phyloP scores from a whole-genome alignment of 2,888 invertebrate genomes.

The Creontiades dilutus region DNA sequence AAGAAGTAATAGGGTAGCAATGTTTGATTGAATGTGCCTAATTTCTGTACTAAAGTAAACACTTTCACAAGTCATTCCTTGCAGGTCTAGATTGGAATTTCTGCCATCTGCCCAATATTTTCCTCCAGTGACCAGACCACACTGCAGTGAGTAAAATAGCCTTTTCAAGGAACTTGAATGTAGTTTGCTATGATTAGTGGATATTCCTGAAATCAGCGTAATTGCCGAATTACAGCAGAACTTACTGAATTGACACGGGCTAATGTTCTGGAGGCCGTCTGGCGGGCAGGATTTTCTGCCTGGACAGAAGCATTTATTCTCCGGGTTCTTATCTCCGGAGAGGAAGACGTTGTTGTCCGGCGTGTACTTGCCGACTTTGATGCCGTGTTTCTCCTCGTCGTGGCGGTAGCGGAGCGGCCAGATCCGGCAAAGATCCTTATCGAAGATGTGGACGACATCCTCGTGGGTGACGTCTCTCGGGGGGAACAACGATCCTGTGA shows the following conservation, averaged over 20 bases:
- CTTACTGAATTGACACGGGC: conserved; percentile 92
- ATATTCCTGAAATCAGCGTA: too few species aligned
- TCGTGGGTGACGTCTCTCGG: conserved; percentile 86
- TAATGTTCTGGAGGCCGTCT: conserved; percentile 90
- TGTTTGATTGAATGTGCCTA: too few species aligned
- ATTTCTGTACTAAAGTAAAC: too few species aligned
- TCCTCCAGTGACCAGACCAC: too few species aligned
- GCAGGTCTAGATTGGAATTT: too few species aligned
- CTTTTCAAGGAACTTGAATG: too few species aligned
- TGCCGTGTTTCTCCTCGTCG: conserved; percentile 84
- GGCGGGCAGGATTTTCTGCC: conserved; percentile 85
- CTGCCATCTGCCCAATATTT: too few species aligned
- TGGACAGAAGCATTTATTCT: conserved; percentile 88
- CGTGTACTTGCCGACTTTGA: conserved; percentile 80
- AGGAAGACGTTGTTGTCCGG: conserved; percentile 85
- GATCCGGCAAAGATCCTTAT: conserved; percentile 91
- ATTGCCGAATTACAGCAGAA: conserved; percentile 66
- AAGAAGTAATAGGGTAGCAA: too few species aligned
- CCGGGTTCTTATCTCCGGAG: conserved; percentile 82
- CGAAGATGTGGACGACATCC: conserved; percentile 87
- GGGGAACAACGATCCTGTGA: conserved; percentile 89
- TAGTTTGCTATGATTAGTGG: too few species aligned
- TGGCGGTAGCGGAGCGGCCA: conserved; percentile 87
- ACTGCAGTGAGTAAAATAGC: too few species aligned
- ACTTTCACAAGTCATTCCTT: too few species aligned